These are phyloP conservation scores for Enoplosus armatus DNA, from an alignment of 2,797 vertebrate species.

Conservation along the genomic window DNA sequence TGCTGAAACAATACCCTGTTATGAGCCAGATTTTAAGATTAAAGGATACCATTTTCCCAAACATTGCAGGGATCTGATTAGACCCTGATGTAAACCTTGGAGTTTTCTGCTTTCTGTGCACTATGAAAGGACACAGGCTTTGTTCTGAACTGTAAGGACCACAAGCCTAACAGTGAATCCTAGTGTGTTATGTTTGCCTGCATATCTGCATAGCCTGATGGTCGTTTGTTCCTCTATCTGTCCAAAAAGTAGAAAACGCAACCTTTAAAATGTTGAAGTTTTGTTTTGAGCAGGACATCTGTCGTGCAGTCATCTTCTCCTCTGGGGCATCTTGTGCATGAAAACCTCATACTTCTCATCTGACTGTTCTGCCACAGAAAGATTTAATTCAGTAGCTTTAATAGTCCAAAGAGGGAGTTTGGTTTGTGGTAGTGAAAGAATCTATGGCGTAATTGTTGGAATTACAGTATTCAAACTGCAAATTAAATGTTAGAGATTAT, in stretches of 20 bases:
- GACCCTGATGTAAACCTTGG: slow-evolving; percentile 49
- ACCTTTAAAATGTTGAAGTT: slow-evolving; percentile 18
- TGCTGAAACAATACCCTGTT: slow-evolving; percentile 45
- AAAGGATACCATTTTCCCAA: slow-evolving; percentile 50
- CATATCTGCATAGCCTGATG: not conserved
- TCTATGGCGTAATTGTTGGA: slow-evolving; percentile 65
- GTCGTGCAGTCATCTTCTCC: slow-evolving; percentile 22
- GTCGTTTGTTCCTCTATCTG: not conserved
- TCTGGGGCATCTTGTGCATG: slow-evolving; percentile 23
- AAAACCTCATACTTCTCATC: slow-evolving; percentile 44
- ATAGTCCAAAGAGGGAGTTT: slow-evolving; percentile 54
- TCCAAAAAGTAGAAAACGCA: slow-evolving; percentile 11
- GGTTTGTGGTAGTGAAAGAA: slow-evolving; percentile 65
- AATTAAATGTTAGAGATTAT: slow-evolving; percentile 67
- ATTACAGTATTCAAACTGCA: slow-evolving; percentile 63
- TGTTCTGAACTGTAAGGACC: slow-evolving; percentile 9
- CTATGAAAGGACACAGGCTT: slow-evolving; percentile 2
- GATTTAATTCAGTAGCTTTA: slow-evolving; percentile 45
- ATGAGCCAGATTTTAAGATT: slow-evolving; percentile 42
- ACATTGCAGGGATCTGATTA: slow-evolving; percentile 53
- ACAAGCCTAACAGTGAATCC: not conserved
- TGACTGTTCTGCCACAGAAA: slow-evolving; percentile 44
- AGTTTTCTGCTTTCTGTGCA: slow-evolving; percentile 3
- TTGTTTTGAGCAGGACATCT: slow-evolving; percentile 1
- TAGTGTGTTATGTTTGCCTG: slow-evolving; percentile 7